Evolutionary conservation across 2,113 vertebrate genomes (phyloP).

Genomic region (Esox niger): DNA sequence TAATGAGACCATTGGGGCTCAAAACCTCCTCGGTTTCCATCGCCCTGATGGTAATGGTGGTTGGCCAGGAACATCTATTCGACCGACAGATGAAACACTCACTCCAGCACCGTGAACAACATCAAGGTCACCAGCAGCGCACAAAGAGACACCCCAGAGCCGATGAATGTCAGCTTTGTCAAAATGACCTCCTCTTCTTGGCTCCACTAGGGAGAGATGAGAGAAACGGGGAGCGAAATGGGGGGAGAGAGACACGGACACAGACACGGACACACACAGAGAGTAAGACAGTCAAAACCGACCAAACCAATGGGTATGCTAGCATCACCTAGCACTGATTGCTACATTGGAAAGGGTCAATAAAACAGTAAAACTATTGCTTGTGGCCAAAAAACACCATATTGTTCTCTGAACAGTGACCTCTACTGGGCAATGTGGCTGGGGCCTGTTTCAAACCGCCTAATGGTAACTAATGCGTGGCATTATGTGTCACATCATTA

Average conservation of each 20-base stretch:
- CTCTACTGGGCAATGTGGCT: slow-evolving; percentile 48
- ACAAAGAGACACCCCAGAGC: slow-evolving; percentile 76
- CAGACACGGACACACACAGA: neutral
- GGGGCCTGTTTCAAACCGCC: slow-evolving; percentile 7
- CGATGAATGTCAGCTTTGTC: slow-evolving; percentile 79
- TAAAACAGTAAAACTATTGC: no score
- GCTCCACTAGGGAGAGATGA: slow-evolving; percentile 64
- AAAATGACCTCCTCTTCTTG: slow-evolving; percentile 70
- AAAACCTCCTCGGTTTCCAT: neutral
- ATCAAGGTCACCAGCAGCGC: slow-evolving; percentile 78
- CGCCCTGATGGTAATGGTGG: neutral
- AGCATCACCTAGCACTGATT: no score
- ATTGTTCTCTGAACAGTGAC: slow-evolving; percentile 39
- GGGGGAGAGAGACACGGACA: neutral
- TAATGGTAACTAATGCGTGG: no score
- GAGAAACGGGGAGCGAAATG: neutral
- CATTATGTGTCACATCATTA: no score
- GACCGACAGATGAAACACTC: slow-evolving; percentile 62
- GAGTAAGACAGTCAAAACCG: neutral
- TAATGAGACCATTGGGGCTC: neutral
- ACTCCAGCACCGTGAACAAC: slow-evolving; percentile 79
- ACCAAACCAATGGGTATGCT: no score
- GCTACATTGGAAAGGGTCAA: no score
- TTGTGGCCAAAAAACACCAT: no score
- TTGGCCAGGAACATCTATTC: slow-evolving; percentile 16